phyloP scores from a whole-genome alignment of 2,888 invertebrate genomes.

The Ochropacha duplaris region DNA sequence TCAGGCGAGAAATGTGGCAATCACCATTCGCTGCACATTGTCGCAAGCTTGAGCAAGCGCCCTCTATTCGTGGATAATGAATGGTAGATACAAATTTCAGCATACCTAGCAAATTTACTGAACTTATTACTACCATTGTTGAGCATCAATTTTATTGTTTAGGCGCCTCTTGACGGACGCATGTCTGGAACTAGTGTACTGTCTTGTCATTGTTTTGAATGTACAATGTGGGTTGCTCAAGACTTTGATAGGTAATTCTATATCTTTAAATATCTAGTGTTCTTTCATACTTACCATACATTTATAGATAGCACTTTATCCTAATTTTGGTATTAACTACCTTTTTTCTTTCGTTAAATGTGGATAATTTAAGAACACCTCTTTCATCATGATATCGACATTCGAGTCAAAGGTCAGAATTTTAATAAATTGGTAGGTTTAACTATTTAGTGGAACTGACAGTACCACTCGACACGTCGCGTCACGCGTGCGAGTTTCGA shows the following conservation, averaged over 20 bases:
- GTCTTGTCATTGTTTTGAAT: not conserved
- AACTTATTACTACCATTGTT: slow-evolving; percentile 28
- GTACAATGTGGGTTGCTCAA: not conserved
- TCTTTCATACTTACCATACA: not conserved
- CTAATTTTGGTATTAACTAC: too few species aligned
- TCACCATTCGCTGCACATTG: slow-evolving; percentile 32
- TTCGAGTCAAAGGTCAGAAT: not conserved
- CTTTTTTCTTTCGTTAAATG: not conserved
- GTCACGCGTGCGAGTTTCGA: slow-evolving; percentile 30
- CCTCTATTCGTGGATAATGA: slow-evolving; percentile 31
- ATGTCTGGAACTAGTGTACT: not conserved
- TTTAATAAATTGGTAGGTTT: slow-evolving; percentile 9
- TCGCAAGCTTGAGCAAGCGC: slow-evolving; percentile 46
- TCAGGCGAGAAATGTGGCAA: slow-evolving; percentile 25
- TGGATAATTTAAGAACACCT: not conserved
- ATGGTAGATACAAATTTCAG: slow-evolving; percentile 43
- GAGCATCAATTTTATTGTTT: slow-evolving; percentile 56
- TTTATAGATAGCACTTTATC: not conserved
- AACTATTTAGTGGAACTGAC: slow-evolving; percentile 26
- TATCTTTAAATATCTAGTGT: not conserved
- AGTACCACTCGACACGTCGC: slow-evolving; percentile 16
- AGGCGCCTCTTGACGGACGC: not conserved
- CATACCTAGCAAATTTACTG: slow-evolving; percentile 32
- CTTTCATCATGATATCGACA: not conserved
- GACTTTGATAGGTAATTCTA: not conserved